These are phyloP conservation scores for Ormyrus pomaceus DNA, from an alignment of 2,888 invertebrate species.

Conservation along the genomic window DNA sequence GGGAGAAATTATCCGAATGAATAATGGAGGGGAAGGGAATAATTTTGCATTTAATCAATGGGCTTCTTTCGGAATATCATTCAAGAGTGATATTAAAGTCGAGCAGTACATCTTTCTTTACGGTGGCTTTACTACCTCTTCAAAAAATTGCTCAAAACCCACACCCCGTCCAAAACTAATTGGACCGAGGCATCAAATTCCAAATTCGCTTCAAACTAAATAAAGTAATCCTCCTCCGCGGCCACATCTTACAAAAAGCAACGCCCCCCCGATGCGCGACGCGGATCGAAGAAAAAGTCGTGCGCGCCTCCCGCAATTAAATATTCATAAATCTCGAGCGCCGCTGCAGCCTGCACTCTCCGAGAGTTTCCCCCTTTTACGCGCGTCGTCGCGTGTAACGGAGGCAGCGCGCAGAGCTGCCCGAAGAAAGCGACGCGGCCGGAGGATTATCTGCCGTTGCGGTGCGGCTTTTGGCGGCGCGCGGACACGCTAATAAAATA, in stretches of 20 bases:
- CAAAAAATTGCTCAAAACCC: background rate
- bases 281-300: slow-evolving; percentile 10
- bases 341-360: background rate
- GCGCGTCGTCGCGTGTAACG: slow-evolving; percentile 1
- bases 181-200: slow-evolving; percentile 8
- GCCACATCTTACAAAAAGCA: too few species aligned
- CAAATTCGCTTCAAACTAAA: background rate
- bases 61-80: too few species aligned
- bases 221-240: background rate
- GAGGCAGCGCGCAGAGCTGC: background rate
- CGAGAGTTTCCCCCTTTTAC: slow-evolving; percentile 2
- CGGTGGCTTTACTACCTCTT: too few species aligned
- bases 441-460: slow-evolving; percentile 7
- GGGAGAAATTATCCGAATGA: too few species aligned
- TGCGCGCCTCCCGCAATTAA: slow-evolving; percentile 42
- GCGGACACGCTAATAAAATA: slow-evolving; percentile 69
- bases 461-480: slow-evolving; percentile 46
- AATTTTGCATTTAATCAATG: too few species aligned
- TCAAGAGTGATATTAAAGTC: too few species aligned
- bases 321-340: slow-evolving; percentile 51
- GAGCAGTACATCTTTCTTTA: too few species aligned
- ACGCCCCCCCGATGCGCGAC: background rate
- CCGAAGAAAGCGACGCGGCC: background rate
- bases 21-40: too few species aligned
- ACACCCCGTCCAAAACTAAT: slow-evolving; percentile 12